Base-by-base conservation (phyloP, 2,888 invertebrate species). In the Syritta pipiens region DNA sequence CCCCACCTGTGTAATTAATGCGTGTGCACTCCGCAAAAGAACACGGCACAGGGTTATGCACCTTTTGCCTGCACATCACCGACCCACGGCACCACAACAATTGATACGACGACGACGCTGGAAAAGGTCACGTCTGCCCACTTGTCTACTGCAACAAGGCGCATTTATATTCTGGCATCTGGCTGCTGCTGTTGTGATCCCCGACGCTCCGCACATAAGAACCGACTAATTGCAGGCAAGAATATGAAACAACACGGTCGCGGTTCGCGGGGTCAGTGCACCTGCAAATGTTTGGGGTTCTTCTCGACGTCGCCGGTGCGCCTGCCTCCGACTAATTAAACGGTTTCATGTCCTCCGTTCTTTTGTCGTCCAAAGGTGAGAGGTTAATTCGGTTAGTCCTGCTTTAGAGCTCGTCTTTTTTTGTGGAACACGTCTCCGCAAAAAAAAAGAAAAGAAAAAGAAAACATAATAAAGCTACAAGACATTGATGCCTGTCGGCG, bases 101-200 rank as follows among this genome's bases (percentile, higher is more conserved):
- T 77, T 77, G 71, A 77, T 77, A 44, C 32, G 53, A 35, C 14
- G 35, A 14, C 35, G 35, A 55, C 46, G 60, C 60, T 67, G 60
- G 57, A 74, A 79, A 68, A 74, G 79, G 74, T 79, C 79, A 79
- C 79, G 79, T 79, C 57, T 74, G 79, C 79, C 79, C 74, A 74
- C 79, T 79, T 79, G 79, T 74, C 68, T 68, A 26, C 40, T 49
- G 46, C 72, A 28, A 17, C 19, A 37, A 37, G 6, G 17, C 37
- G 37, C 37, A n/a, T n/a, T n/a, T n/a, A 40, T 49, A 49, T 46
- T 55, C 20, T 22, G 35, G 51, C 35, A 49, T n/a, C 37, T 6
- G 20, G n/a, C 22, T 60, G 12, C 26, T 48, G 37, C 40, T 40
- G 17, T 14, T 46, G 20, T 67, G 28, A 46, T 26, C 14, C 19